phyloP scores from a whole-genome alignment of 2,797 vertebrate species.

The Poecilia velifera region DNA sequence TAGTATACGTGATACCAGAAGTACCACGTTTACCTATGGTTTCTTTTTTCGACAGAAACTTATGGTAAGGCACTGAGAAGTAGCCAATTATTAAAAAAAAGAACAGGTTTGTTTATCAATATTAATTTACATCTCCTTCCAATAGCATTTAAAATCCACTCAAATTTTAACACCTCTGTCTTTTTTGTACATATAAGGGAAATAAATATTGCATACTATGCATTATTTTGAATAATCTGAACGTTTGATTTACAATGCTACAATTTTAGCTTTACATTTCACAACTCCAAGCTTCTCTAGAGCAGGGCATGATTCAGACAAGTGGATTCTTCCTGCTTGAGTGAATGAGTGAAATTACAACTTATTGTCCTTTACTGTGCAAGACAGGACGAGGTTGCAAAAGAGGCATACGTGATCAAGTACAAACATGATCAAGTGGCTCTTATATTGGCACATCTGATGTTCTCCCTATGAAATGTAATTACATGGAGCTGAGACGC shows the following conservation, averaged over 20 bases:
- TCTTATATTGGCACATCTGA: slow-evolving; percentile 9
- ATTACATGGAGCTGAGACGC: slow-evolving; percentile 7
- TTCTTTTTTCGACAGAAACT: not conserved
- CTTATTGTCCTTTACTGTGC: not conserved
- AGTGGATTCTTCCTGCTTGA: not conserved
- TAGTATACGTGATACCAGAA: too few relatives aligned
- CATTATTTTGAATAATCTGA: not conserved
- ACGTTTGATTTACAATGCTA: not conserved
- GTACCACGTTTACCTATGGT: not conserved
- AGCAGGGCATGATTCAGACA: not conserved
- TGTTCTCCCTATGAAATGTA: slow-evolving; percentile 13
- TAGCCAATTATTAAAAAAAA: not conserved
- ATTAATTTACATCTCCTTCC: not conserved
- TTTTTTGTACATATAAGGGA: not conserved
- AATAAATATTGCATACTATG: not conserved
- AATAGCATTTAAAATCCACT: not conserved
- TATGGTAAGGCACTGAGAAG: not conserved
- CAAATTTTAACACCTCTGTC: not conserved
- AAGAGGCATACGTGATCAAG: slow-evolving; percentile 10
- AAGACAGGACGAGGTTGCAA: slow-evolving; percentile 5
- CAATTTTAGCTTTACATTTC: not conserved
- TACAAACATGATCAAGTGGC: slow-evolving; percentile 31
- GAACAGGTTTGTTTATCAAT: not conserved
- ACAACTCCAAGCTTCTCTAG: not conserved
- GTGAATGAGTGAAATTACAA: not conserved